Evolutionary conservation across 2,113 vertebrate genomes (phyloP), one percentile per base, ranked within the genome.

Genomic region (Menidia beryllina): DNA sequence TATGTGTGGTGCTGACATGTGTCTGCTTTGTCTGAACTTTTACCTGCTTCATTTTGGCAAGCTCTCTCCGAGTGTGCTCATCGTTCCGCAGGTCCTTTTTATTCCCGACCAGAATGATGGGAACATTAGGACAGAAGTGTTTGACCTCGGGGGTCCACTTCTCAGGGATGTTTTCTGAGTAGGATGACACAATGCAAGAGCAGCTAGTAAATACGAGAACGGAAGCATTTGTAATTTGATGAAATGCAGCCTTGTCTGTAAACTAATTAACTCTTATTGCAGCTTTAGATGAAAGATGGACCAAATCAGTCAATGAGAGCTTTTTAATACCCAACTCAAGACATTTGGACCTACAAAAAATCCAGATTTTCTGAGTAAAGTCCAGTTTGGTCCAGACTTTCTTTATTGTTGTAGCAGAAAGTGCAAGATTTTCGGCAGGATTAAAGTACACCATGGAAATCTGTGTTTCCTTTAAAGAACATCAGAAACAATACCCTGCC

Each of bases 1-100:
- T 11, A 41, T 24, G 21, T 41, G 14, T 6, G 5, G 0, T 17
- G 6, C 30, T 41, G 7, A 7, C 23, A 1, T 34, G 10, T 25
- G 4, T 34, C 9, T 17, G 7, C 38, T 5, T 17, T 15, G 61
- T 23, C 8, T 49, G 1, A 15, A 25, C 1, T 20, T 71, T 58
- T 91, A 94, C 98, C 97, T 99, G 98, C 88, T 99, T 99, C 97
- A 99, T 99, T 94, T 99, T 99, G 88, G 96, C 95, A 78, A 99
- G 94, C 80, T 99, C 98, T 74, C 96, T 94, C 74, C 97, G 94
- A 83, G 98, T 99, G 93, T 98, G 97, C 79, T 99, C 98, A 25
- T 99, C 98, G 10, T 98, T 98, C 60, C 97, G 96, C 92, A 99
- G 93, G 82, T 99, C 98, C 92, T 99, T 99, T 91, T 99, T 99